Evolutionary conservation across 1,140 invertebrate species (phyloP).

Genomic region (Colletes gigas): DNA sequence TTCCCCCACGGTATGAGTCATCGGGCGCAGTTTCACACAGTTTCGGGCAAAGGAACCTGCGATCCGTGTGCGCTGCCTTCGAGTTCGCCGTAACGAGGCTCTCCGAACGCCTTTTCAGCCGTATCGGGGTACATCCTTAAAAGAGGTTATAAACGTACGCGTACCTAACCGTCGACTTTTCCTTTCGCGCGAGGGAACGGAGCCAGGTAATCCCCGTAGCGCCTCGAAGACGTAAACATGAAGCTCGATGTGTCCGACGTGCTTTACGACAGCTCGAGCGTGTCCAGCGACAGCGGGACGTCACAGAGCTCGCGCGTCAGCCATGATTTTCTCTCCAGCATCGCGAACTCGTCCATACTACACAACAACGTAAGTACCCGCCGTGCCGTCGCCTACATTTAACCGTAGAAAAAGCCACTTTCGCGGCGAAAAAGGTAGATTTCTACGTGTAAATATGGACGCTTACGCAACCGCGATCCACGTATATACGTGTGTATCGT

Average conservation of each 20-base stretch:
- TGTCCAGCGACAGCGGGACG: slow-evolving; percentile 77
- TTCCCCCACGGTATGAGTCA: slow-evolving; percentile 78
- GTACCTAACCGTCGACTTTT: background rate
- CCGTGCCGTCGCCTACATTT: background rate
- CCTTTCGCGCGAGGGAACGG: slow-evolving; percentile 2
- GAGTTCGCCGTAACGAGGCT: slow-evolving; percentile 42
- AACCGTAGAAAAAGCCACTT: background rate
- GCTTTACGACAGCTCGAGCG: slow-evolving; percentile 77
- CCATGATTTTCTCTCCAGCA: slow-evolving; percentile 78
- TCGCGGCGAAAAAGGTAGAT: background rate
- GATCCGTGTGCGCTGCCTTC: slow-evolving; percentile 42
- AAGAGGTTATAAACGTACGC: slow-evolving; percentile 47
- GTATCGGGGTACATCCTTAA: background rate
- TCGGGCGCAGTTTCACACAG: slow-evolving; percentile 70
- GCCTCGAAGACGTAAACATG: slow-evolving; percentile 60
- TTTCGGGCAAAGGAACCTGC: slow-evolving; percentile 63
- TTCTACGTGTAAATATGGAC: slow-evolving; percentile 23
- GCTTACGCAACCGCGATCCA: slow-evolving; percentile 22
- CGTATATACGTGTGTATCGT: background rate
- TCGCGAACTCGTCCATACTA: slow-evolving; percentile 67
- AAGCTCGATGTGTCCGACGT: slow-evolving; percentile 76
- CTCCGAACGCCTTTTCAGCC: background rate
- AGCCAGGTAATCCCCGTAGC: background rate
- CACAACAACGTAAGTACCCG: slow-evolving; percentile 74
- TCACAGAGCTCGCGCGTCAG: slow-evolving; percentile 78